Evolutionary conservation across 2,888 invertebrate genomes (phyloP), one percentile per base, ranked within the genome.

Genomic region (Phortica magna): DNA sequence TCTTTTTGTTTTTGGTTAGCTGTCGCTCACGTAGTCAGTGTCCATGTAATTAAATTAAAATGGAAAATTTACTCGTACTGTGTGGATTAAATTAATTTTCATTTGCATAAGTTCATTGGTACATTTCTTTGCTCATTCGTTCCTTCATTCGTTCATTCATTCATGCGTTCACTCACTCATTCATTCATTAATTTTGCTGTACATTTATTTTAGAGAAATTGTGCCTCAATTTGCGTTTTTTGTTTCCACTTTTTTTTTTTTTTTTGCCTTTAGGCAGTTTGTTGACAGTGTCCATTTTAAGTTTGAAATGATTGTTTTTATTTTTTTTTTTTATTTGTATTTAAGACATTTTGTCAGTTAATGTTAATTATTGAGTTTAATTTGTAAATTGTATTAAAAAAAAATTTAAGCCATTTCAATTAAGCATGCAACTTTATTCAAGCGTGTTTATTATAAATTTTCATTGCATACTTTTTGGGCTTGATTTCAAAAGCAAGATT

Each of bases 41-140:
- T 91, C 88, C 89, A 84, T 88, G 90, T 91, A 91, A 91, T 91
- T 91, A 91, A 91, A 91, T 91, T 91, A 91, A 91, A 90, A 91
- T 91, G 89, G 89, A 90, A 91, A 91, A 91, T 91, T 89, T 85
- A 87, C 84, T 85, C 85, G 84, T 89, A 89, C 89, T 89, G 89
- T 83, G 89, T 83, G 90, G 91, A 91, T 91, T 91, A 91, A 91
- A 90, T 91, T 91, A 90, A 91, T 91, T 91, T 91, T 89, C 90
- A 91, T 91, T 91, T 90, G 91, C 91, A 91, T 91, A 89, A 88
- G 90, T 88, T 81, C 80, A 83, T 80, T 80, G 78, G 79, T 79
- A 77, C 76, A 65, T 76, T 59, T 22, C 74, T n/a, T 9, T 64
- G 17, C 14, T 41, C 67, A 64, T 72, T 12, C 42, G 73, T 12